phyloP scores from a whole-genome alignment of 2,113 vertebrate genomes.

The Caranx ignobilis region DNA sequence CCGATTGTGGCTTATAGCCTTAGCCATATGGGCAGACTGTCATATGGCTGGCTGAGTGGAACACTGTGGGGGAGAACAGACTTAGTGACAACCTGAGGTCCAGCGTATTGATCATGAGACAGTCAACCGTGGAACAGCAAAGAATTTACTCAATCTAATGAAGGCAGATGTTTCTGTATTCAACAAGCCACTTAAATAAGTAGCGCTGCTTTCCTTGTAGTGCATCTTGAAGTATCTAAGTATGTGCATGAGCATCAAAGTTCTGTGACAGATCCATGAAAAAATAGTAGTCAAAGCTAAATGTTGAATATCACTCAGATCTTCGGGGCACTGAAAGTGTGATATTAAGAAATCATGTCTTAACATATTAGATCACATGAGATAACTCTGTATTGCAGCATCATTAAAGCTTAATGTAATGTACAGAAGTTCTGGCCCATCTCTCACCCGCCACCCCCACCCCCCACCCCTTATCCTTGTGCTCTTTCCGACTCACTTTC shows the following conservation, averaged over 20 bases:
- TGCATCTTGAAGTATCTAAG: constrained; percentile 30
- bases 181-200: constrained; percentile 1
- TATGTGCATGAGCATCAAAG: constrained; percentile 15
- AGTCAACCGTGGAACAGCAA: constrained; percentile 10
- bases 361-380: not conserved
- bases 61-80: constrained; percentile 53
- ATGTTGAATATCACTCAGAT: not conserved
- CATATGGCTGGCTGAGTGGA: constrained; percentile 46
- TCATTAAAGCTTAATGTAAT: constrained; percentile 10
- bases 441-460: not conserved
- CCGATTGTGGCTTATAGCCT: constrained; percentile 47
- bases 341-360: constrained; percentile 4
- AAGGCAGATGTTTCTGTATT: constrained; percentile 63
- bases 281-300: constrained; percentile 3
- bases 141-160: constrained; percentile 39
- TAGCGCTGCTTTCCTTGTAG: not conserved
- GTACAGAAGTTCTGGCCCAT: not conserved
- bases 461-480: not conserved
- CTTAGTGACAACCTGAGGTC: constrained; percentile 55
- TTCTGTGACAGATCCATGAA: constrained; percentile 14
- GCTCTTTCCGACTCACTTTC: constrained; percentile 35
- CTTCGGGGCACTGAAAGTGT: not conserved
- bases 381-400: not conserved
- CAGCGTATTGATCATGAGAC: constrained; percentile 61
- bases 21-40: constrained; percentile 56